Conservation (phyloP, 2,113 vertebrate genomes). For the Narcine bancroftii region DNA sequence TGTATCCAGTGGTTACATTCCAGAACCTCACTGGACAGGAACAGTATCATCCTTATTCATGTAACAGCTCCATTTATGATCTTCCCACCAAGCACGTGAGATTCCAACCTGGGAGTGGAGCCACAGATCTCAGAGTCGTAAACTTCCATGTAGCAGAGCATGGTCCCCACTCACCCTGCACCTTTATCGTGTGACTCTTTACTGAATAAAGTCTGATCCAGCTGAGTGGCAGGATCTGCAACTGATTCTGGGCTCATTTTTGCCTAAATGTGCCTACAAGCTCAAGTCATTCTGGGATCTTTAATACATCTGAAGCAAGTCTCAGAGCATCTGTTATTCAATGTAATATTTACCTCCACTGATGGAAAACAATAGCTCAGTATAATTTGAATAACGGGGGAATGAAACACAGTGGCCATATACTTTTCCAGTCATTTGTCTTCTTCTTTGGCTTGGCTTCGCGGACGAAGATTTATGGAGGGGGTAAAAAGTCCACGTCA, state of each 20-base stretch:
- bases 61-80: not conserved
- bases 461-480: too few relatives aligned
- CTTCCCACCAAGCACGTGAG: not conserved
- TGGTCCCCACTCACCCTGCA: too few relatives aligned
- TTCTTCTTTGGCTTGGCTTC: too few relatives aligned
- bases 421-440: not conserved
- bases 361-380: not conserved
- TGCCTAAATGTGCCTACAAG: not conserved
- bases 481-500: too few relatives aligned
- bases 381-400: not conserved
- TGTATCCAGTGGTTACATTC: too few relatives aligned
- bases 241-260: slow-evolving; percentile 9
- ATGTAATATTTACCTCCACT: slow-evolving; percentile 28
- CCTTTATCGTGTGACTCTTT: not conserved
- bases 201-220: not conserved
- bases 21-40: not conserved
- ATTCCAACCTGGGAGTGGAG: not conserved
- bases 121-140: too few relatives aligned
- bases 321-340: slow-evolving; percentile 25
- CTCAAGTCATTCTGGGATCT: slow-evolving; percentile 11
- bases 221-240: not conserved
- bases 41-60: too few relatives aligned
- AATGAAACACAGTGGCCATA: not conserved
- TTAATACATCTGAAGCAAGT: slow-evolving; percentile 8
- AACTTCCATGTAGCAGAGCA: too few relatives aligned